Percentiles rank a stretch among this genome's conserved stretches.
Evolutionary conservation across 2,797 vertebrate genomes (phyloP).

Genomic region (Amniataba percoides): DNA sequence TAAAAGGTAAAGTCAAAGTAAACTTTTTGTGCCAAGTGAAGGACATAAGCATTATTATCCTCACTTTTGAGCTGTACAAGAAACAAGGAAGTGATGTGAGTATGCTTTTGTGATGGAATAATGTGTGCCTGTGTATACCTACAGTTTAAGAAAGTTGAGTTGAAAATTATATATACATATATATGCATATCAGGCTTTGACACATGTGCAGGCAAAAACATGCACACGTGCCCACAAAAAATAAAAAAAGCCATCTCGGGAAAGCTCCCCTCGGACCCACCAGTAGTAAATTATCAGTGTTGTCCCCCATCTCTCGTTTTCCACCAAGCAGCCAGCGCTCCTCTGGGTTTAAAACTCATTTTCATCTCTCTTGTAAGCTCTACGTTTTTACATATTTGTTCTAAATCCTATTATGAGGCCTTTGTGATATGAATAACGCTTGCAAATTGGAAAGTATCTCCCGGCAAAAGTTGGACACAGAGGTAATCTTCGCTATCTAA

Average conservation of each 20-base stretch:
- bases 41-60: constrained; percentile 26
- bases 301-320: constrained; percentile 75
- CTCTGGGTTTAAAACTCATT: constrained; percentile 85
- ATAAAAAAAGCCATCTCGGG: constrained; percentile 48
- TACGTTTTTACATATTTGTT: constrained; percentile 84
- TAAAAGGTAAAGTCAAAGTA: constrained; percentile 31
- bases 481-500: constrained; percentile 83
- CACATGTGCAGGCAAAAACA: constrained; percentile 7
- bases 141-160: constrained; percentile 25
- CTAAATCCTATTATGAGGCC: constrained; percentile 84
- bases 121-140: constrained; percentile 10
- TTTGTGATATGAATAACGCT: constrained; percentile 82
- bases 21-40: constrained; percentile 34
- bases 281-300: constrained; percentile 72
- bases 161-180: no score
- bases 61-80: constrained; percentile 12
- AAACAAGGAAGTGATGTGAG: constrained; percentile 12
- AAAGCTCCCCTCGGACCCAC: constrained; percentile 69
- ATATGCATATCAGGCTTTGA: constrained; percentile 2
- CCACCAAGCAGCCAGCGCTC: constrained; percentile 71
- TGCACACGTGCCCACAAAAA: constrained; percentile 24
- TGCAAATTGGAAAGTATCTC: constrained; percentile 83
- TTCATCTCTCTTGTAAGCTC: constrained; percentile 83
- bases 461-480: constrained; percentile 82
- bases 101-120: constrained; percentile 28